These are phyloP conservation scores for Caenorhabditis sp. DNA, from an alignment of 2,888 invertebrate genomes.

Conservation along the genomic window DNA sequence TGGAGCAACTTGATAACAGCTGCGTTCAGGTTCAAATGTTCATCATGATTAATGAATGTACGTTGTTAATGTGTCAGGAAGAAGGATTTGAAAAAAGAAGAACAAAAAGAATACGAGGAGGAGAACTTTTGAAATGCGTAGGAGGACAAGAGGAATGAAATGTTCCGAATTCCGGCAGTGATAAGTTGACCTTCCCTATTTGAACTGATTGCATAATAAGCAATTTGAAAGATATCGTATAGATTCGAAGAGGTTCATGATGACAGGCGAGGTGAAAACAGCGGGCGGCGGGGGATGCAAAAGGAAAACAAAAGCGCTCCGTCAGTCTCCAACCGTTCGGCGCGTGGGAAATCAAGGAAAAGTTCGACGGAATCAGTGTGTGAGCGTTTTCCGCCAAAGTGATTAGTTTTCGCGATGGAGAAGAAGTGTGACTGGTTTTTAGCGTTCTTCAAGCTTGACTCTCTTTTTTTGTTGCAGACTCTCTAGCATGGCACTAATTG, in stretches of 20 bases:
- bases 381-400: conserved; percentile 38
- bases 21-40: conserved; percentile 49
- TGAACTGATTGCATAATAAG: conserved; percentile 19
- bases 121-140: neutral
- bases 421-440: conserved; percentile 42
- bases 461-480: neutral
- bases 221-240: conserved; percentile 43
- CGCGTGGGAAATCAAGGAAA: conserved; percentile 52
- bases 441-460: conserved; percentile 17
- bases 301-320: conserved; percentile 33
- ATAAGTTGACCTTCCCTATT: conserved; percentile 16
- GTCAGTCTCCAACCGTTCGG: conserved; percentile 14
- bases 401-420: conserved; percentile 37
- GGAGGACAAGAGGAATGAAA: neutral
- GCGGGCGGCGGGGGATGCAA: conserved; percentile 26
- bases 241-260: conserved; percentile 36
- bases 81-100: conserved; percentile 9
- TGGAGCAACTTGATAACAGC: conserved; percentile 52
- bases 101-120: neutral
- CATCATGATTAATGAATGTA: conserved; percentile 58
- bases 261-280: conserved; percentile 28
- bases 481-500: conserved; percentile 27
- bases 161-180: neutral
- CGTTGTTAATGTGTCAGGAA: conserved; percentile 29
- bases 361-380: conserved; percentile 44